Percentiles rank a stretch among this genome's conserved stretches.
Conservation (phyloP, 2,797 vertebrate genomes). For the Caiman crocodilus region DNA sequence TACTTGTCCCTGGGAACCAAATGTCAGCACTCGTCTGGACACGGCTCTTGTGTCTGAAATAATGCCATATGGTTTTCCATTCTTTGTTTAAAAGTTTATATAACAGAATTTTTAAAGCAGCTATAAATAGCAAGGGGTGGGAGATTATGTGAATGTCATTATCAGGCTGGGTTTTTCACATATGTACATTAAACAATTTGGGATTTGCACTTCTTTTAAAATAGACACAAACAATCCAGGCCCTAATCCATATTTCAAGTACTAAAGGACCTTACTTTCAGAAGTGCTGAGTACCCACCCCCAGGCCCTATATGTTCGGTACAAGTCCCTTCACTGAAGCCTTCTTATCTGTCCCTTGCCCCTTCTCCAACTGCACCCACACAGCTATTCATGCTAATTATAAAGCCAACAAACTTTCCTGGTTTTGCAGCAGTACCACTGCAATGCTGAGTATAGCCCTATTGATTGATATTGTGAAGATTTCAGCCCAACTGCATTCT, state of each 20-base stretch:
- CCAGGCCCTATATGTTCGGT: background rate
- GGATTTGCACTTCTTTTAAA: background rate
- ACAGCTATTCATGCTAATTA: background rate
- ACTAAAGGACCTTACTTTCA: background rate
- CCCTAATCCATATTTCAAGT: background rate
- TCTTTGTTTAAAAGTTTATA: background rate
- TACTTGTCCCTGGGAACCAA: too few species aligned
- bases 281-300: background rate
- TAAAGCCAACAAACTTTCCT: background rate
- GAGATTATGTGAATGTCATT: background rate
- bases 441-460: background rate
- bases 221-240: too few species aligned
- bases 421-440: background rate
- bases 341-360: background rate
- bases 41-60: background rate
- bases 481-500: background rate
- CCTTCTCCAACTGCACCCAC: background rate
- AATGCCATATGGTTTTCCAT: background rate
- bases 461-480: background rate
- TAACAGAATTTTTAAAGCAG: background rate
- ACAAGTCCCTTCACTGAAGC: background rate
- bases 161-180: background rate
- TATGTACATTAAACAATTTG: background rate
- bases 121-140: background rate
- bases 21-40: too few species aligned